These are phyloP conservation scores for Aethes cnicana DNA, from an alignment of 2,888 invertebrate genomes.

Conservation along the genomic window DNA sequence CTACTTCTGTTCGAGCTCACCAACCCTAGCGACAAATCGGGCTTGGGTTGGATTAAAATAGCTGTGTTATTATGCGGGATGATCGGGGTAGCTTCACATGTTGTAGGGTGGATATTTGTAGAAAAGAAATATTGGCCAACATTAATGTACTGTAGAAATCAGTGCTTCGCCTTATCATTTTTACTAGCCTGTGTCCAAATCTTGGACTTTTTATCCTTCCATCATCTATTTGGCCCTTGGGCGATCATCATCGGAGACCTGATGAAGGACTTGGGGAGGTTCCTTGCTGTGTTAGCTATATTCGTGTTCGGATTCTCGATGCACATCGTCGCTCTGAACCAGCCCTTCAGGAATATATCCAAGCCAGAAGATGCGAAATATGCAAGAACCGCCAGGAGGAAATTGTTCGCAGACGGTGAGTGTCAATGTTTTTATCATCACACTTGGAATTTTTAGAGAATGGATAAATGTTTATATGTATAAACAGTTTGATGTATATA, in stretches of 20 bases:
- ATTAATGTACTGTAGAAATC: constrained; percentile 96
- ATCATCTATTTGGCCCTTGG: constrained; percentile 99
- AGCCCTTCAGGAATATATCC: constrained; percentile 90
- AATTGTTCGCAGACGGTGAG: constrained; percentile 89
- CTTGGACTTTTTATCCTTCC: constrained; percentile 98
- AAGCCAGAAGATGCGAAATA: constrained; percentile 84
- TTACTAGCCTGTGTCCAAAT: constrained; percentile 98
- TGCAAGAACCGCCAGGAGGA: constrained; percentile 78
- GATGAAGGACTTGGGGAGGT: constrained; percentile 96
- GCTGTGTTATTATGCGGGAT: constrained; percentile 93
- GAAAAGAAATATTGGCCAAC: constrained; percentile 90
- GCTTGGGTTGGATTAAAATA: constrained; percentile 96
- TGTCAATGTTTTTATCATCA: constrained; percentile 42
- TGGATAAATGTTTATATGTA: too few species aligned
- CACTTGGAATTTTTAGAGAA: too few species aligned
- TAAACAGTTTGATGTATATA: too few species aligned
- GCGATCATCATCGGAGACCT: constrained; percentile 99
- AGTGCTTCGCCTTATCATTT: constrained; percentile 97
- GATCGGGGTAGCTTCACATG: constrained; percentile 94
- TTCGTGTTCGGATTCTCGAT: constrained; percentile 99
- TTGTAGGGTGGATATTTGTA: constrained; percentile 88
- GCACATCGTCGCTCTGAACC: constrained; percentile 97
- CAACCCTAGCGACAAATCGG: constrained; percentile 98
- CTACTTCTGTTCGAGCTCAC: constrained; percentile 97
- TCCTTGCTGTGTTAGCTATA: constrained; percentile 97